Percentiles rank a stretch among this genome's conserved stretches.
Conservation (phyloP, 2,797 vertebrate genomes). For the Neomorphus geoffroyi region DNA sequence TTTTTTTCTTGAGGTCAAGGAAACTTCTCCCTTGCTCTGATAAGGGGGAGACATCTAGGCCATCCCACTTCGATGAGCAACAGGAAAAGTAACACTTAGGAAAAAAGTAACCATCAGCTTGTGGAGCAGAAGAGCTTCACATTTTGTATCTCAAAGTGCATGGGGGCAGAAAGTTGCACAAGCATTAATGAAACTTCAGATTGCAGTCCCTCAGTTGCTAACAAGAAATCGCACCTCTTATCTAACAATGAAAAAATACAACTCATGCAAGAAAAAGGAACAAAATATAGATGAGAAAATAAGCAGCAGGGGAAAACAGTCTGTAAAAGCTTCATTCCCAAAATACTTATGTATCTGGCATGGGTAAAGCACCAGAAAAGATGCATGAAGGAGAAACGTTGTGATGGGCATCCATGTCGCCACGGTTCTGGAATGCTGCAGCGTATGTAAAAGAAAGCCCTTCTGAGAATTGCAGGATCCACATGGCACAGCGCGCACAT, state of each 20-base stretch:
- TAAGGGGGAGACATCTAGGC: background rate
- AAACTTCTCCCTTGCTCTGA: background rate
- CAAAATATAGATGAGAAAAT: background rate
- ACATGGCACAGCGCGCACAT: background rate
- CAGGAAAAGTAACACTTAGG: background rate
- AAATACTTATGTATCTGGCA: background rate
- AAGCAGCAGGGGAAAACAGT: background rate
- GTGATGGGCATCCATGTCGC: background rate
- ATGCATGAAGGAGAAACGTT: background rate
- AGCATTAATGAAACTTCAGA: background rate
- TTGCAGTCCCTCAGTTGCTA: background rate
- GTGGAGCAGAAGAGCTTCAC: background rate
- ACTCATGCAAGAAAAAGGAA: background rate
- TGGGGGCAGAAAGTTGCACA: background rate
- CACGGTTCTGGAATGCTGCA: constrained; percentile 21
- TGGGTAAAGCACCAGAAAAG: background rate
- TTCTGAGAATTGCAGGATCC: background rate
- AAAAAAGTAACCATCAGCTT: background rate
- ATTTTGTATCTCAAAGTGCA: background rate
- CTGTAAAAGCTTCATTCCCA: background rate
- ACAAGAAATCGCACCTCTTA: background rate
- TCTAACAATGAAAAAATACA: background rate
- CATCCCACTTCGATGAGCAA: background rate
- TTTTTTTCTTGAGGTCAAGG: background rate
- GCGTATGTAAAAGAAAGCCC: background rate